Base-by-base conservation (phyloP, 1,140 invertebrate genomes). In the Cydia strobilella region DNA sequence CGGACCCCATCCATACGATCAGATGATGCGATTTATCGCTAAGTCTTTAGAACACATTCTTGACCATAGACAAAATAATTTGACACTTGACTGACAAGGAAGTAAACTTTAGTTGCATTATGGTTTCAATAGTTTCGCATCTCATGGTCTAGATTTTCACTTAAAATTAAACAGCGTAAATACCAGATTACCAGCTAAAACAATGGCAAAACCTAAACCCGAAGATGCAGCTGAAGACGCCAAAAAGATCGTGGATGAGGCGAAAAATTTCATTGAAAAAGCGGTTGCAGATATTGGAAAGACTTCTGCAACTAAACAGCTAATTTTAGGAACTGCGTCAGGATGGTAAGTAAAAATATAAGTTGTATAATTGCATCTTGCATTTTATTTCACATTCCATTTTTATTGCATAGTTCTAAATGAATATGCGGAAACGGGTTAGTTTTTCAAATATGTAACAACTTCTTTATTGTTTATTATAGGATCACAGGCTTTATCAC, bases 401-500 rank as follows among this genome's bases (percentile, higher is more conserved):
- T 25, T 65, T 15, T 7, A 54, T 18, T 18, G 15, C n/a, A 54
- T 54, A 18, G 51, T 18, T 18, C n/a, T 42, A 51, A 18, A 18
- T 54, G 7, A 18, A 59, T 59, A 23, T 59, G 20, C 54, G 9
- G 18, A 59, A 23, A 59, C 20, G 6, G 54, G 9, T 59, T 23
- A 59, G 15, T n/a, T 59, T 18, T 15, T 15, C 4, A n/a, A n/a
- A 48, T 45, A 59, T 23, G 7, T 59, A 59, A 20, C n/a, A n/a
- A 35, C 10, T 75, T 51, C 66, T 42, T 59, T 42, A 6, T 59
- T 59, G 7, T 62, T 62, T 76, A 18, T 86, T 88, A 74, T 81
- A 98, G 98, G 97, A 91, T 96, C 20, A 97, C 98, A 76, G 98
- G 98, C 62, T 98, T 96, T 89, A 89, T 98, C 51, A 96, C 97